Evolutionary conservation across 2,113 vertebrate species (phyloP), one percentile per base, ranked within the genome.

Genomic region (Cercopithecus mona): DNA sequence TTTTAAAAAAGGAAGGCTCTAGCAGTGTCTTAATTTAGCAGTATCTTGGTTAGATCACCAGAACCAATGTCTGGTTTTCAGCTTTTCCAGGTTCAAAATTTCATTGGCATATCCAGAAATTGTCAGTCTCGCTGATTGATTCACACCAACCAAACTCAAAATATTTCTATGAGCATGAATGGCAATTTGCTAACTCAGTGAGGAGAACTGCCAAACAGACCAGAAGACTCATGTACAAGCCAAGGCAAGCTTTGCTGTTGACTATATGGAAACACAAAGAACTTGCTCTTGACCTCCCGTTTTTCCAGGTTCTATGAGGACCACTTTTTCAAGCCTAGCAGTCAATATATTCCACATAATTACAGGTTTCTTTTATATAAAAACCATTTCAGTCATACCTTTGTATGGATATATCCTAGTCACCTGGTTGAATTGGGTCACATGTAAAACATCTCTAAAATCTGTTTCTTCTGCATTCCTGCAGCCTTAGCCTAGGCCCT

Each of bases 391-490:
- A n/a, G 85, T 70, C 35, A 93, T 27, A 94, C 64, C 23, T 88
- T 89, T 92, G 32, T 61, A 48, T 82, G 40, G n/a, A n/a, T 92
- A n/a, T 27, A 57, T 18, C n/a, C 35, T 86, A 72, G 23, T 85
- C 79, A 92, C 73, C 25, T 78, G 59, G 81, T 66, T 82, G 38
- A 94, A 78, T 76, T 82, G 80, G 83, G 85, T 87, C 80, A 96
- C 66, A 61, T 90, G 52, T 45, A 88, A 94, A 95, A 50, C 45
- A 86, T 91, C 50, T 82, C 66, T 96, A 45, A 88, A 90, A 52
- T 94, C 12, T 82, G 38, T 94, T 90, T 97, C 66, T 57, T 88
- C 43, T 64, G 35, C 76, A 89, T 96, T 93, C 61, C n/a, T 83
- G 7, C 38, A 75, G 25, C 80, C 35, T 64, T 88, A 43, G n/a